A percentile compares a stretch with the other conserved stretches of the same genome.
Evolutionary conservation across 2,113 vertebrate genomes (phyloP).

Genomic region (Guaruba guarouba): DNA sequence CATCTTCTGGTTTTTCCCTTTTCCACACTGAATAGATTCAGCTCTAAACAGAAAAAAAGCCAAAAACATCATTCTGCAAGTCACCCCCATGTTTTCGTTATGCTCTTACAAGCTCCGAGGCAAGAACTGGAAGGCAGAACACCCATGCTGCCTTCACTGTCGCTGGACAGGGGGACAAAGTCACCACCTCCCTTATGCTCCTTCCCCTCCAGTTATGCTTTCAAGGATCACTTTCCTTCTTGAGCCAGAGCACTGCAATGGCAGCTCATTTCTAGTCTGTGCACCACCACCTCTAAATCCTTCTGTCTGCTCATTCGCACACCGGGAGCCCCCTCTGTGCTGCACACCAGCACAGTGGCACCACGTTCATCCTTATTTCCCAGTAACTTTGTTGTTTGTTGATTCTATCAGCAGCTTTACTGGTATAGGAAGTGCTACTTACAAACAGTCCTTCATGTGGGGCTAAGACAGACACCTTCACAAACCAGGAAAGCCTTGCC

Average conservation of each 20-base stretch:
- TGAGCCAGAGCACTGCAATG: background rate
- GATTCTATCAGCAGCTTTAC: background rate
- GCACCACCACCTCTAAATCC: background rate
- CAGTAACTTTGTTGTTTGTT: too few relatives aligned
- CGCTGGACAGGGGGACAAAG: fast-evolving
- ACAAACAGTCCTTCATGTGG: background rate
- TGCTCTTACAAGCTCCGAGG: background rate
- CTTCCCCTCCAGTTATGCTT: background rate
- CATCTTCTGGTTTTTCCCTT: background rate
- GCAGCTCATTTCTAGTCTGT: background rate
- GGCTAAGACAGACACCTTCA: background rate
- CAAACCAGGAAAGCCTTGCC: background rate
- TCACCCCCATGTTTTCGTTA: background rate
- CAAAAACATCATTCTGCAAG: background rate
- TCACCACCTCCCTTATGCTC: background rate
- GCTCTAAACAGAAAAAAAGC: background rate
- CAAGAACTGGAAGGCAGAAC: background rate
- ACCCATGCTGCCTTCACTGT: background rate
- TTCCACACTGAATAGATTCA: background rate
- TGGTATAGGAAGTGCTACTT: fast-evolving
- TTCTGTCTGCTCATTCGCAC: background rate
- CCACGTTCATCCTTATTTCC: fast-evolving
- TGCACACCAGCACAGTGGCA: background rate
- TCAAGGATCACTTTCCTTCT: background rate
- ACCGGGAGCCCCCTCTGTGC: background rate